Evolutionary conservation across 2,797 vertebrate genomes (phyloP), one percentile per base, ranked within the genome.

Genomic region (Rhinogobio ventralis): DNA sequence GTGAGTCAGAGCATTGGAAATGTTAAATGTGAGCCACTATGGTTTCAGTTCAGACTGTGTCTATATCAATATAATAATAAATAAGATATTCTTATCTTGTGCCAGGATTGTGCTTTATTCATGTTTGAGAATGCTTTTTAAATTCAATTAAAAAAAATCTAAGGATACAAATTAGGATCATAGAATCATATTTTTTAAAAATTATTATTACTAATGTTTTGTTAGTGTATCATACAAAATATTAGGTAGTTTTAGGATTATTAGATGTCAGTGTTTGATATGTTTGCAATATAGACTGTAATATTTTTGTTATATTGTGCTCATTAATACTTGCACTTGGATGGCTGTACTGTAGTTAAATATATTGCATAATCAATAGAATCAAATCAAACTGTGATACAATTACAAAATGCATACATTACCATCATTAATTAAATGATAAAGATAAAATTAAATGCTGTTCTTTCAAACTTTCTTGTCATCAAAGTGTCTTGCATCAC

Each of bases 1-100:
- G 39, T 62, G 76, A 62, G 25, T 79, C 76, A 64, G 25, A 46
- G 17, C 7, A 66, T 30, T 45, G 60, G 15, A 66, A 79, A 79
- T 76, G 23, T 76, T 76, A 13, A 39, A 57, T 75, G 20, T 53
- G 30, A 75, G 19, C 14, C 33, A 39, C 20, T 15, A 10, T 39
- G 11, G 2, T 53, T 74, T 53, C 28, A 3, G 19, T 74, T 33
- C 10, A 74, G 46, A 69, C 36, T 45, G 23, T 7, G 39, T 23
- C 10, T 51, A 33, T 55, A 36, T 36, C 7, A 74, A 53, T 36
- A 8, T 14, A 55, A 36, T n/a, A 55, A 55, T 55, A 75, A 36
- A 75, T 75, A 23, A 23, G 33, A 39, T 39, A 13, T 39, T 55
- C 33, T 55, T 36, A 36, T 36, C 2, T 7, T 62, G 60, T 64